Evolutionary conservation across 2,797 vertebrate species (phyloP), one percentile per base, ranked within the genome.

Genomic region (Merluccius polli): DNA sequence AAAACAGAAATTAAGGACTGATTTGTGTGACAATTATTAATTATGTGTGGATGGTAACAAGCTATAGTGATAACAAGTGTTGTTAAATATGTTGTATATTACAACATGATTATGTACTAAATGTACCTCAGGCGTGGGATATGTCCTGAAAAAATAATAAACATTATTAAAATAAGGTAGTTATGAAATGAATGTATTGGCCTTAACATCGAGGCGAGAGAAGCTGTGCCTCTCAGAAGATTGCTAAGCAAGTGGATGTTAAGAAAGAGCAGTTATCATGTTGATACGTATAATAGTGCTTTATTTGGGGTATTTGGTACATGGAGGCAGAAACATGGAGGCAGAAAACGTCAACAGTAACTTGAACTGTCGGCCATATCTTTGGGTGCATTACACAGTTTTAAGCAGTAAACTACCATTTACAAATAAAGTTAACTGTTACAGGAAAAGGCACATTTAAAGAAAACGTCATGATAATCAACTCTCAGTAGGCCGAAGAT

Each of bases 301-400:
- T 90, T 89, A 88, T 91, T 91, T 41, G 3, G 77, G 76, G 86
- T 85, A 31, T 52, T 72, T 72, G 13, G 73, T 80, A 86, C 84
- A 89, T 63, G 69, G 70, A n/a, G n/a, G n/a, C n/a, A n/a, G n/a
- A n/a, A 76, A 88, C 85, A 85, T 38, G 70, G 81, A 83, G 30
- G 75, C 74, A 84, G 65, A 77, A 83, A 81, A 70, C 75, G 30
- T 12, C 33, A 6, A 82, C 44, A 76, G 12, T 30, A 67, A 63
- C 67, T 81, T 52, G 44, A 52, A 52, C 44, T 52, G 33, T 35
- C 44, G n/a, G 52, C 21, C 9, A 27, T 27, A 59, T 24, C 59
- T 65, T 27, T 65, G 10, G 24, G 59, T 65, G 59, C n/a, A 65
- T 65, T 27, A 59, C 41, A 48, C 52, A 65, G 24, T 65, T 24